phyloP scores from a whole-genome alignment of 2,888 invertebrate genomes.

The Coremacera marginata region DNA sequence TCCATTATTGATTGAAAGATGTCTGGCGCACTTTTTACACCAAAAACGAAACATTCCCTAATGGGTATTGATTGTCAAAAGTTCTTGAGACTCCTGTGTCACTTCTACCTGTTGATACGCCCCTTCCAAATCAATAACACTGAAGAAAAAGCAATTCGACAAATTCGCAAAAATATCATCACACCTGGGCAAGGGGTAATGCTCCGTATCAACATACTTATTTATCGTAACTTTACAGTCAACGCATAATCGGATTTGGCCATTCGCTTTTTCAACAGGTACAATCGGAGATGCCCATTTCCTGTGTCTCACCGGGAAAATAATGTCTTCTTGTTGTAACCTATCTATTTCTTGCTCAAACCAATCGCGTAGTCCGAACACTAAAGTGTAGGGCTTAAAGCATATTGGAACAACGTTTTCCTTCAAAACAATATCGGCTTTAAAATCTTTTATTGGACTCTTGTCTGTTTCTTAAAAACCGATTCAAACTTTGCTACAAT shows the following conservation, averaged over 20 bases:
- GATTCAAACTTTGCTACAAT: not conserved
- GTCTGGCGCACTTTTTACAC: constrained; percentile 28
- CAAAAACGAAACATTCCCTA: constrained; percentile 35
- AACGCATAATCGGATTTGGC: constrained; percentile 35
- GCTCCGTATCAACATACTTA: constrained; percentile 8
- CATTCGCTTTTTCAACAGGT: constrained; percentile 36
- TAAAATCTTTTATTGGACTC: not conserved
- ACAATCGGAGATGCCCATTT: constrained; percentile 42
- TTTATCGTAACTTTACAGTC: constrained; percentile 30
- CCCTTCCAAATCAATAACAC: constrained; percentile 33
- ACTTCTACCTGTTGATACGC: constrained; percentile 31
- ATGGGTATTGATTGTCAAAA: constrained; percentile 36
- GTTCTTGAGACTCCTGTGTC: constrained; percentile 3
- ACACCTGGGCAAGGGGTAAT: constrained; percentile 38
- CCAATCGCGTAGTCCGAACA: not conserved
- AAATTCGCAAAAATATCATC: constrained; percentile 41
- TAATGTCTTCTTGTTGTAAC: constrained; percentile 43
- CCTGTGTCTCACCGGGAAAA: constrained; percentile 16
- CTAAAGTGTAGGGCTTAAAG: not conserved
- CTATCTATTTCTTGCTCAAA: not conserved
- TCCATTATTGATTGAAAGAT: constrained; percentile 38
- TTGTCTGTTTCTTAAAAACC: not conserved
- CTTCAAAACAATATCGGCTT: not conserved
- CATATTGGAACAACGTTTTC: not conserved
- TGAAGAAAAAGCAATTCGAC: constrained; percentile 18